phyloP scores from a whole-genome alignment of 2,113 vertebrate genomes.

The Podarcis raffonei region DNA sequence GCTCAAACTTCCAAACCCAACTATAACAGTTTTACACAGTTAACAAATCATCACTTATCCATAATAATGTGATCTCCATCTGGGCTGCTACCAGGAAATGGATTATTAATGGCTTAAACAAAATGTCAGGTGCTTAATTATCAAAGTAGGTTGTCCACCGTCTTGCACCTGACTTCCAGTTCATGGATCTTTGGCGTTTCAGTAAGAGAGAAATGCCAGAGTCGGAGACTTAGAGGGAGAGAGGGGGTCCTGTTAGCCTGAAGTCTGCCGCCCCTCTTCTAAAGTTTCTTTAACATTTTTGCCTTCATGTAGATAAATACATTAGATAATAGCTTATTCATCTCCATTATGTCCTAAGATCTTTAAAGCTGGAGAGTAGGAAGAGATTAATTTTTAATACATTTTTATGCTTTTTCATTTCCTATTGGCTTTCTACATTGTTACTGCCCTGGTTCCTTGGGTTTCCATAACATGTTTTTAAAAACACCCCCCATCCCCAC shows the following conservation, averaged over 20 bases:
- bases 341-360: background rate
- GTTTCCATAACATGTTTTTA: background rate
- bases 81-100: no score
- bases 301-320: background rate
- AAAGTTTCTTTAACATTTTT: background rate
- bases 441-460: background rate
- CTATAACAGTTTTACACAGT: no score
- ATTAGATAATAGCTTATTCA: background rate
- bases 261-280: background rate
- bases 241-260: background rate
- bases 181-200: no score
- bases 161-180: no score
- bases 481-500: background rate
- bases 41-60: no score
- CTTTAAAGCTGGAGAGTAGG: background rate
- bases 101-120: no score
- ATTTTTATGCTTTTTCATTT: background rate
- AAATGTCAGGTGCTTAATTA: no score
- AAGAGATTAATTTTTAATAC: slow-evolving; percentile 13
- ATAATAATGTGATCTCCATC: no score
- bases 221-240: no score
- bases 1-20: no score
- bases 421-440: background rate
- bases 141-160: no score
- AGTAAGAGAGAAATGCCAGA: no score